These are phyloP conservation scores for Drosophila ustulata DNA, from an alignment of 2,888 invertebrate species.

Conservation along the genomic window DNA sequence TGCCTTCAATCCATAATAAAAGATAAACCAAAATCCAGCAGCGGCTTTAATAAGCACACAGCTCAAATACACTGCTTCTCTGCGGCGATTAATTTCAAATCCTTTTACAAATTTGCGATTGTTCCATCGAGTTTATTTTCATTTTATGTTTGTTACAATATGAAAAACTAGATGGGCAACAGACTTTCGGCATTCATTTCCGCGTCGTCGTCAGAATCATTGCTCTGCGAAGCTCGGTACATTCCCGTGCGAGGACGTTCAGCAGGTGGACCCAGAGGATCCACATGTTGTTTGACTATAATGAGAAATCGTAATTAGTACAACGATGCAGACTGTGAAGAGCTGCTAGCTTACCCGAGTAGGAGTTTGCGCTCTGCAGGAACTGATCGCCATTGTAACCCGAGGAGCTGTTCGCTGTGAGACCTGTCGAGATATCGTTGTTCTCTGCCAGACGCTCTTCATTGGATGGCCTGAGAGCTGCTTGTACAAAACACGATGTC, in stretches of 20 bases:
- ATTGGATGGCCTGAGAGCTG: slow-evolving; percentile 67
- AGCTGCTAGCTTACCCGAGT: slow-evolving; percentile 36
- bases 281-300: slow-evolving; percentile 79
- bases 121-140: not conserved
- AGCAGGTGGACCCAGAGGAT: slow-evolving; percentile 84
- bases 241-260: slow-evolving; percentile 85
- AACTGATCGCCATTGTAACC: slow-evolving; percentile 63
- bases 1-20: slow-evolving; percentile 70
- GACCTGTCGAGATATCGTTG: slow-evolving; percentile 44
- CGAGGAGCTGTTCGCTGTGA: slow-evolving; percentile 36
- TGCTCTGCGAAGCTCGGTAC: slow-evolving; percentile 68
- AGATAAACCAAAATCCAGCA: slow-evolving; percentile 32
- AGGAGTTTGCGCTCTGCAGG: slow-evolving; percentile 43
- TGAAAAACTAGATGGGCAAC: slow-evolving; percentile 78
- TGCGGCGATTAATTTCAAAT: too few species aligned
- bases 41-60: not conserved
- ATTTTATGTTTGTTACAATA: not conserved
- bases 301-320: not conserved
- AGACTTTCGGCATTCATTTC: slow-evolving; percentile 84
- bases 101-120: not conserved
- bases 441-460: slow-evolving; percentile 63
- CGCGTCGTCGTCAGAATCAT: slow-evolving; percentile 83
- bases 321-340: fast-evolving
- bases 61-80: not conserved
- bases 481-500: not conserved